Base-by-base conservation (phyloP, 2,888 invertebrate species). In the Neria commutata region DNA sequence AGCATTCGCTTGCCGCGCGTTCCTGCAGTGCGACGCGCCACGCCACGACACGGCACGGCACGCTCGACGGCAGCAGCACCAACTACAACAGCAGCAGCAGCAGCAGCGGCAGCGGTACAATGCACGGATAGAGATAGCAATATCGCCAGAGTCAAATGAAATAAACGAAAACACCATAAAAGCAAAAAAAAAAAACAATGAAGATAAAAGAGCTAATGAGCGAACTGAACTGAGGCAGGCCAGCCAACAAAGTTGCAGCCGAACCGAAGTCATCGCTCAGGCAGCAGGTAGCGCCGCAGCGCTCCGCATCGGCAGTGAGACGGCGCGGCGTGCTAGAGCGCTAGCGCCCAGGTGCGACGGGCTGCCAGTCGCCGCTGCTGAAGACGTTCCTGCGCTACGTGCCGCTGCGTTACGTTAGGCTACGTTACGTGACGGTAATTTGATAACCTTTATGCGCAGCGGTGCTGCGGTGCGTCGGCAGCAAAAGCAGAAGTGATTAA, bases 181-280 rank as follows among this genome's bases (percentile, higher is more conserved):
- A 33, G 33, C n/a, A 49, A 49, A 33, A 49, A 29, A 17, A 33
- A 19, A 47, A 47, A 47, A 24, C 23, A 47, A 23, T 23, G 23
- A 47, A 10, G 2, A 17, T 33, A 33, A 33, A 57, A 60, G 57
- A 54, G 64, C 55, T 64, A 61, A 61, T 64, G 57, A 64, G 60
- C 60, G 58, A 61, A n/a, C n/a, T 60, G 59, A 60, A 62, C 47
- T 57, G 56, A 45, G 37, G 37, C 4, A 37, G 11, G 37, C 6
- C 16, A 37, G 42, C 6, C 19, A 19, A 19, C 8, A 42, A 14
- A 21, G 19, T 29, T 8, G 6, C 29, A 6, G 29, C 6, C 29
- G 29, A 11, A 8, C 6, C 6, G 29, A 29, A 11, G 29, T 29
- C 29, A 11, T 29, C 29, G 29, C 6, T 6, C 29, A 11, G 29